Conservation (phyloP, 2,113 vertebrate genomes). For the Spheniscus mendiculus region DNA sequence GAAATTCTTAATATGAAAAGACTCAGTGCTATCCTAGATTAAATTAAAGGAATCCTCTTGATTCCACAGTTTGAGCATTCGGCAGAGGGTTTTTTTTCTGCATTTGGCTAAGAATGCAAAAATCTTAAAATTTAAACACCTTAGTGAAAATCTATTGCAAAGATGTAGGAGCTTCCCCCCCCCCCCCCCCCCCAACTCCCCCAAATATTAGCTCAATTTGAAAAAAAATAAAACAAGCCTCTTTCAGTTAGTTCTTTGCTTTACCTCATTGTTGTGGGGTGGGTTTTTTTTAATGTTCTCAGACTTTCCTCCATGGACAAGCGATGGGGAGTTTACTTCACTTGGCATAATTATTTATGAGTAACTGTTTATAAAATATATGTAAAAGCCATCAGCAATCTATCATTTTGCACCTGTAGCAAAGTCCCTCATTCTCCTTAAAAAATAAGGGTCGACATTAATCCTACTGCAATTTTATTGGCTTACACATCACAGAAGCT, state of each 20-base stretch:
- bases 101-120: not conserved
- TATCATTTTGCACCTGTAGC: not conserved
- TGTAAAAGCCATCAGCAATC: not conserved
- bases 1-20: not conserved
- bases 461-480: not conserved
- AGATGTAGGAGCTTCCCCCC: not conserved
- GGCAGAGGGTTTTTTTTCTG: not conserved
- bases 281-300: not conserved
- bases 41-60: not conserved
- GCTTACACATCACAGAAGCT: not conserved
- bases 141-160: not conserved
- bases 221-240: accelerated
- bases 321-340: not conserved
- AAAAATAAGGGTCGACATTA: not conserved
- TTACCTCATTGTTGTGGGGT: not conserved
- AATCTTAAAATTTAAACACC: not conserved
- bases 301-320: not conserved
- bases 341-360: not conserved
- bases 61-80: not conserved
- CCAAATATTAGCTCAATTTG: not conserved
- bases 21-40: not conserved
- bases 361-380: not conserved
- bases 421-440: not conserved
- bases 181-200: too few relatives aligned
- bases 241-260: not conserved